Percentiles rank a stretch among this genome's conserved stretches.
Evolutionary conservation across 2,888 invertebrate genomes (phyloP).

Genomic region (Lasioglossum vierecki): DNA sequence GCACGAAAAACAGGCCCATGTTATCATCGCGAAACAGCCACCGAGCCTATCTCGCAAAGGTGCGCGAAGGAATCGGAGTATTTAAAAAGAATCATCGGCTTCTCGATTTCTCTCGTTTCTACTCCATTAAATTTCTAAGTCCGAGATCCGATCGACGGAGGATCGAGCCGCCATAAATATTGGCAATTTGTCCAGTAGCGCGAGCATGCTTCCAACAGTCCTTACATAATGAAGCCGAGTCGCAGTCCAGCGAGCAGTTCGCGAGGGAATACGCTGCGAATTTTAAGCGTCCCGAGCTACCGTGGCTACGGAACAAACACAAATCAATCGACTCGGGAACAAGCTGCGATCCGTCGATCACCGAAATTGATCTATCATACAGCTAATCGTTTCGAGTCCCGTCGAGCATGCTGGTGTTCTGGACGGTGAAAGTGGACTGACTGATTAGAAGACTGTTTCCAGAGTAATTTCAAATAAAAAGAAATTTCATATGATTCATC

Average conservation of each 20-base stretch:
- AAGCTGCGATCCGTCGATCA: conserved; percentile 15
- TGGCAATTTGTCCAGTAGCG: conserved; percentile 60
- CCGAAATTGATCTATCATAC: not conserved
- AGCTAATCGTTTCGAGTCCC: not conserved
- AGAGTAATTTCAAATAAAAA: too few relatives aligned
- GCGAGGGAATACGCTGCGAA: conserved; percentile 38
- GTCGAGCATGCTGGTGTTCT: not conserved
- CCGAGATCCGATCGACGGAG: conserved; percentile 16
- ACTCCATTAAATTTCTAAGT: conserved; percentile 6
- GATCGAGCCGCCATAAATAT: conserved; percentile 59
- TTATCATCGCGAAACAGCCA: conserved; percentile 16
- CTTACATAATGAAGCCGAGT: conserved; percentile 54
- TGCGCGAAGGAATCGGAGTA: not conserved
- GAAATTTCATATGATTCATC: too few relatives aligned
- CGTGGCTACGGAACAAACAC: not conserved
- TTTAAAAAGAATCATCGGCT: not conserved
- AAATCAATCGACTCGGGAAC: conserved; percentile 7
- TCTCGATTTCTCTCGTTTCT: not conserved
- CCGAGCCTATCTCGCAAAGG: too few relatives aligned
- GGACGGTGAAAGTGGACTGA: not conserved
- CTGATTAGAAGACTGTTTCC: too few relatives aligned
- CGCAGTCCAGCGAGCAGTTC: conserved; percentile 12
- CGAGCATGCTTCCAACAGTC: conserved; percentile 35
- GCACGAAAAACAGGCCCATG: too few relatives aligned
- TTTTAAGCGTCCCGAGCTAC: conserved; percentile 28